Base-by-base conservation (phyloP, 2,113 vertebrate species). In the Octodon degus region DNA sequence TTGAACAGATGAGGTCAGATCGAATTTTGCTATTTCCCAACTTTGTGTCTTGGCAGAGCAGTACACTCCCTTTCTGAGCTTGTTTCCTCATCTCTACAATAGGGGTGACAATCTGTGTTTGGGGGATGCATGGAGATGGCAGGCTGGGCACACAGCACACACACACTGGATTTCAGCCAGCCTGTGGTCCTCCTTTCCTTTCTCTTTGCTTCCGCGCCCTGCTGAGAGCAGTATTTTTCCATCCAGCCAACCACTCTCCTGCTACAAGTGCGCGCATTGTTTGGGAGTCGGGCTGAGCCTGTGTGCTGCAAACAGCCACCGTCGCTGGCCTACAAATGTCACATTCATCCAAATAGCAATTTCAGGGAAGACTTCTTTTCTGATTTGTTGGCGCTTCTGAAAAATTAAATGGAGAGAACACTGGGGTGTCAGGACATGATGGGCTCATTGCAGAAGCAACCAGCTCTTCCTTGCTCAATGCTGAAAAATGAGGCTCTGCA, bases 381-480 rank as follows among this genome's bases (percentile, higher is more conserved):
- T 96, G 93, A 93, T 97, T 91, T 96, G 96, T 90, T 91, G 91
- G 80, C 91, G 76, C 96, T 97, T 94, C 91, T 87, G 91, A 96
- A 97, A 97, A 97, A 97, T 97, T 93, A 97, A 93, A 93, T 79
- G 96, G 89, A 92, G 82, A 95, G 94, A 96, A 96, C 94, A 91
- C n/a, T 47, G 86, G 95, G 91, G 74, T 96, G 89, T 94, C 88
- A 83, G 65, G 83, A 97, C 80, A 85, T 11, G 70, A 81, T 70
- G 96, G 92, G 65, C 92, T 95, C 94, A 60, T 27, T 7, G 32
- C 27, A 62, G 77, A 86, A 91, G 83, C 92, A 30, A 68, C 14
- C 53, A 47, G 77, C 60, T 40, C 88, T 34, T 84, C 68, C 24
- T 55, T 65, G 1, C 17, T 34, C 72, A 27, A 22, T 80, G 63